A percentile compares a stretch with the other conserved stretches of the same genome.
Evolutionary conservation across 2,888 invertebrate species (phyloP).

Genomic region (Pegoplata infirma): DNA sequence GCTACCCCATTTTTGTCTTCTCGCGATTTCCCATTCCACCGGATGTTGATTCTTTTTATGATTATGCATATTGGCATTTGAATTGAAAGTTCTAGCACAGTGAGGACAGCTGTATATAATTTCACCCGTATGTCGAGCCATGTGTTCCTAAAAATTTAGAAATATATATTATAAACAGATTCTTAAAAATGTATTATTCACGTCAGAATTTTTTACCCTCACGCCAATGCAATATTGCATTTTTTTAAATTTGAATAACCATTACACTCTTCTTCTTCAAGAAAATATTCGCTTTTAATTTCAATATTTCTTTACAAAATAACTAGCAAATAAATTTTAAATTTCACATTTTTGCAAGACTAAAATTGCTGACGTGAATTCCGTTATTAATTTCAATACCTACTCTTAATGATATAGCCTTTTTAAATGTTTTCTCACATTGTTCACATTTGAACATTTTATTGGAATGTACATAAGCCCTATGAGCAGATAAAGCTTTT

Average conservation of each 20-base stretch:
- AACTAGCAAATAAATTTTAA: too few relatives aligned
- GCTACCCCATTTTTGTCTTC: conserved; percentile 64
- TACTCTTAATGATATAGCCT: conserved; percentile 74
- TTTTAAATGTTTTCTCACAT: conserved; percentile 77
- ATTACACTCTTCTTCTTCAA: too few relatives aligned
- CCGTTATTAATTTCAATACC: conserved; percentile 5
- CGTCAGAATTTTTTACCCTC: too few relatives aligned
- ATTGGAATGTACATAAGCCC: conserved; percentile 75
- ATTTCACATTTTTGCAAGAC: too few relatives aligned
- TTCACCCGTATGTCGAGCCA: conserved; percentile 77
- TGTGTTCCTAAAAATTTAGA: conserved; percentile 72
- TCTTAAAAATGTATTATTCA: too few relatives aligned
- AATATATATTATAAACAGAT: background rate
- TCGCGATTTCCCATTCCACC: conserved; percentile 68
- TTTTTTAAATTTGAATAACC: too few relatives aligned
- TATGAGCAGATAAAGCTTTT: conserved; percentile 75
- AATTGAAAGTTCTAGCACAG: conserved; percentile 77
- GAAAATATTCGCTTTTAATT: too few relatives aligned
- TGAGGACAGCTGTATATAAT: conserved; percentile 76
- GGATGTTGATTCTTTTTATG: conserved; percentile 77
- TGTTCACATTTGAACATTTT: conserved; percentile 71
- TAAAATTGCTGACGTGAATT: too few relatives aligned
- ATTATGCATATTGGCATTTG: conserved; percentile 77
- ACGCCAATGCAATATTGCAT: too few relatives aligned
- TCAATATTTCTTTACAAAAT: too few relatives aligned